These are phyloP conservation scores for Forbesichthys agassizii DNA, from an alignment of 2,113 vertebrate species.

Conservation along the genomic window DNA sequence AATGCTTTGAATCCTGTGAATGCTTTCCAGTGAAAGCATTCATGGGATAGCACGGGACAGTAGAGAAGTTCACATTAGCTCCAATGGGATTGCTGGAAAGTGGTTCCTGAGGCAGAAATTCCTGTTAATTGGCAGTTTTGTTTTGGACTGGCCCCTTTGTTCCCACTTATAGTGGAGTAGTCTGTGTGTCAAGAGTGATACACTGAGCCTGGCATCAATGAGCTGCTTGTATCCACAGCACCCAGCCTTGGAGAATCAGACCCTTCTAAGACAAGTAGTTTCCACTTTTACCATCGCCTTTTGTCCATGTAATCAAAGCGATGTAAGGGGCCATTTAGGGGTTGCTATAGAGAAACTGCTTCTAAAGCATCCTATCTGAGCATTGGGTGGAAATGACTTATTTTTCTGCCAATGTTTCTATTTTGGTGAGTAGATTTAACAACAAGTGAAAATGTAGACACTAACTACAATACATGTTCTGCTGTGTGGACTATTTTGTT, in stretches of 20 bases:
- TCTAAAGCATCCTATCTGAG: conserved; percentile 16
- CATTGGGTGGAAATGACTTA: conserved; percentile 13
- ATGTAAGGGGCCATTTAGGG: conserved; percentile 7
- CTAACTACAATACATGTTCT: conserved; percentile 35
- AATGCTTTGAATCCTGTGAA: conserved; percentile 74
- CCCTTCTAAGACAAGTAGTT: conserved; percentile 58
- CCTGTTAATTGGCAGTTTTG: conserved; percentile 74
- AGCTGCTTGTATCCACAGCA: conserved; percentile 63
- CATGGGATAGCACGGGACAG: background rate
- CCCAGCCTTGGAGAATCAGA: conserved; percentile 43
- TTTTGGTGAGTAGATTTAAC: conserved; percentile 8
- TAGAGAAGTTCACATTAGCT: conserved; percentile 49
- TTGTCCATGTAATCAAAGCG: conserved; percentile 37
- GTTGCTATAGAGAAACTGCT: conserved; percentile 13
- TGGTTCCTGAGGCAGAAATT: conserved; percentile 67
- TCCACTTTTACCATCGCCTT: conserved; percentile 56
- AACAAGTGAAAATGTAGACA: conserved; percentile 20
- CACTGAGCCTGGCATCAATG: conserved; percentile 66
- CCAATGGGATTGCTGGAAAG: conserved; percentile 67
- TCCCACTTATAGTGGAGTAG: conserved; percentile 48
- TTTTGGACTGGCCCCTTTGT: conserved; percentile 67
- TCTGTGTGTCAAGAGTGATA: conserved; percentile 63
- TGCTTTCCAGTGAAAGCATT: conserved; percentile 63
- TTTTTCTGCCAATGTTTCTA: background rate
- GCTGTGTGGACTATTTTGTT: conserved; percentile 45